Conservation (phyloP, 2,888 invertebrate species). For the Cryptocheilus praepositus region DNA sequence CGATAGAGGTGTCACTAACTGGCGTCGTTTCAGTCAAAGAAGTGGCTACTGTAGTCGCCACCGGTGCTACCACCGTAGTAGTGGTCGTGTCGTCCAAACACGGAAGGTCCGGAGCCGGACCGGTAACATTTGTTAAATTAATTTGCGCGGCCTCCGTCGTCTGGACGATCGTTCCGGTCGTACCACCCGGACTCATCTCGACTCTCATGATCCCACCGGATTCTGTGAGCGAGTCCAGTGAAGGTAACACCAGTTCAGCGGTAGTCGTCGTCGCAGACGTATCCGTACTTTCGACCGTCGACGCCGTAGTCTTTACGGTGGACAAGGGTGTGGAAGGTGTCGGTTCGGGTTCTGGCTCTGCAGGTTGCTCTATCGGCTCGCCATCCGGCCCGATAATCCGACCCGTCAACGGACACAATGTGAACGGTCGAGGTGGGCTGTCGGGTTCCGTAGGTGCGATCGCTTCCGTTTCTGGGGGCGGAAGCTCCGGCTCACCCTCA, state of each 20-base stretch:
- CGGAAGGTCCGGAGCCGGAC: constrained; percentile 67
- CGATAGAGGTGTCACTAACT: constrained; percentile 34
- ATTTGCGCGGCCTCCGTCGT: constrained; percentile 63
- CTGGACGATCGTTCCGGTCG: constrained; percentile 79
- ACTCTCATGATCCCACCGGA: constrained; percentile 70
- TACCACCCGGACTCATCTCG: constrained; percentile 80
- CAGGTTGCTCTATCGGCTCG: constrained; percentile 70
- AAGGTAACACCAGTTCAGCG: constrained; percentile 68
- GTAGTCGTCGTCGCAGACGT: constrained; percentile 46
- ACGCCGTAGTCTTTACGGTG: constrained; percentile 35
- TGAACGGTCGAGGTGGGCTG: constrained; percentile 83
- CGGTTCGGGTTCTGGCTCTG: constrained; percentile 48
- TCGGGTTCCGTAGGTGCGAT: constrained; percentile 76
- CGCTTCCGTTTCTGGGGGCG: constrained; percentile 70
- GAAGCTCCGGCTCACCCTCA: constrained; percentile 79
- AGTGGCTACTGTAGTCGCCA: constrained; percentile 30
- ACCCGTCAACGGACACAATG: constrained; percentile 84
- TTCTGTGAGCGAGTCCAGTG: constrained; percentile 66
- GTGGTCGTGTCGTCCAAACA: constrained; percentile 67
- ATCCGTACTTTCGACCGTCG: constrained; percentile 37
- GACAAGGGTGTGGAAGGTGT: constrained; percentile 42
- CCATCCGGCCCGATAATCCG: constrained; percentile 71
- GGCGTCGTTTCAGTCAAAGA: constrained; percentile 37
- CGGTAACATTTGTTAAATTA: constrained; percentile 55
- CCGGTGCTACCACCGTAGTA: constrained; percentile 35